Base-by-base conservation (phyloP, 2,888 invertebrate species). In the Watsonalla cultraria region DNA sequence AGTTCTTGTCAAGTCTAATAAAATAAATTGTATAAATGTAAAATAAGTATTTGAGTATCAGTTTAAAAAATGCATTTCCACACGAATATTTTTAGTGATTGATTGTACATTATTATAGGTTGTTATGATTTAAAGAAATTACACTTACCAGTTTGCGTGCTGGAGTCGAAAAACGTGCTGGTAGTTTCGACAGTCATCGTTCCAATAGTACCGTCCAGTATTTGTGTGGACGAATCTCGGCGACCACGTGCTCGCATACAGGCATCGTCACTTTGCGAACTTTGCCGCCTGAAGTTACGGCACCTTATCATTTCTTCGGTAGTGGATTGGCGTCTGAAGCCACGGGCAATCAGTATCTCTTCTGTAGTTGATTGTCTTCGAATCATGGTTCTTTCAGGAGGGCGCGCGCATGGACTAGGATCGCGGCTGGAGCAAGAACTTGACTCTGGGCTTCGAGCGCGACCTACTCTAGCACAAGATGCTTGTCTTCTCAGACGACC, bases 131-230 rank as follows among this genome's bases (percentile, higher is more conserved):
- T 39, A 39, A 47, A 51, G 53, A 48, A 54, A 33, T 13, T 15
- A 24, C 5, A 91, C 95, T 94, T 76, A 97, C 97, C 97, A 79
- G 97, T 97, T 90, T 97, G 97, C 34, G 97, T 97, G 82, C 97
- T 96, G 65, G 96, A 96, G 86, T 97, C 97, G 79, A 97, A 97
- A 84, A 97, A 96, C 0, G 97, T 97, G 84, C 96, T 96, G 5
- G 97, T 96, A 5, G 97, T 97, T 83, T 97, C 97, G 34, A 97
- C 96, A 0, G 97, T 97, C 97, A 97, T 97, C 45, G 97, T 96
- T 37, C 96, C 96, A 63, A 97, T 94, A 34, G 97, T 97, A 13
- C 97, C 97, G 75, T 97, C 97, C 53, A 96, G 94, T 72, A 97
- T 97, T 86, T 97, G 97, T 0, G 97, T 96, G 47, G 95, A 94